These are phyloP conservation scores for Malacosoma neustria DNA, from an alignment of 2,888 invertebrate species.

Conservation along the genomic window DNA sequence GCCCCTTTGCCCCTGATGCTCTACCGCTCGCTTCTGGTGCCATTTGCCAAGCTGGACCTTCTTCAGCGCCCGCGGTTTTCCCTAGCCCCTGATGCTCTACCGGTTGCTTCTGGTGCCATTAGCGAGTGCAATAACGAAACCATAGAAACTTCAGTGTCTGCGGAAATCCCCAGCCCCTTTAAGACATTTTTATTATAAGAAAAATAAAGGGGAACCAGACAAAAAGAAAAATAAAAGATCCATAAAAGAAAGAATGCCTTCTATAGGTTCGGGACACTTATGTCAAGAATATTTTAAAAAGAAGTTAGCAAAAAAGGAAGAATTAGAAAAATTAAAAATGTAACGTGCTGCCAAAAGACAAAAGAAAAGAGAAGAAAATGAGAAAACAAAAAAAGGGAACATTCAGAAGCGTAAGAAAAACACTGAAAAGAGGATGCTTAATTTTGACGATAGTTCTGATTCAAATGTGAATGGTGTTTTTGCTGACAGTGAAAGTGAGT, in stretches of 20 bases:
- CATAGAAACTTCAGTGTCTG: constrained; percentile 3
- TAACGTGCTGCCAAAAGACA: constrained; percentile 10
- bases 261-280: constrained; percentile 9
- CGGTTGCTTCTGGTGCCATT: constrained; percentile 6
- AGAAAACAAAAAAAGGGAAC: constrained; percentile 7
- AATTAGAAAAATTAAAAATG: constrained; percentile 8
- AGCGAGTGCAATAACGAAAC: constrained; percentile 4
- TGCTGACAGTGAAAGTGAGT: constrained; percentile 9
- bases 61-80: constrained; percentile 3
- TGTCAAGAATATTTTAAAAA: constrained; percentile 12
- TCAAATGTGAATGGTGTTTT: constrained; percentile 5
- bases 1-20: too few relatives aligned
- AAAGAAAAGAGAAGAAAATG: constrained; percentile 8
- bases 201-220: constrained; percentile 6
- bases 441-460: constrained; percentile 7
- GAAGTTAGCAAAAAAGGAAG: constrained; percentile 11
- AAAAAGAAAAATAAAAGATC: constrained; percentile 9
- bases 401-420: constrained; percentile 6
- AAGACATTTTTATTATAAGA: constrained; percentile 10
- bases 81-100: constrained; percentile 3
- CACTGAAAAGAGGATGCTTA: constrained; percentile 5
- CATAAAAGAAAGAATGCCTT: constrained; percentile 10
- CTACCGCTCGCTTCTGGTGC: constrained; percentile 5
- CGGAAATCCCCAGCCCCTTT: constrained; percentile 9
- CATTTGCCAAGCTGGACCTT: constrained; percentile 3